phyloP scores from a whole-genome alignment of 2,113 vertebrate genomes.

The Seriola dumerili region DNA sequence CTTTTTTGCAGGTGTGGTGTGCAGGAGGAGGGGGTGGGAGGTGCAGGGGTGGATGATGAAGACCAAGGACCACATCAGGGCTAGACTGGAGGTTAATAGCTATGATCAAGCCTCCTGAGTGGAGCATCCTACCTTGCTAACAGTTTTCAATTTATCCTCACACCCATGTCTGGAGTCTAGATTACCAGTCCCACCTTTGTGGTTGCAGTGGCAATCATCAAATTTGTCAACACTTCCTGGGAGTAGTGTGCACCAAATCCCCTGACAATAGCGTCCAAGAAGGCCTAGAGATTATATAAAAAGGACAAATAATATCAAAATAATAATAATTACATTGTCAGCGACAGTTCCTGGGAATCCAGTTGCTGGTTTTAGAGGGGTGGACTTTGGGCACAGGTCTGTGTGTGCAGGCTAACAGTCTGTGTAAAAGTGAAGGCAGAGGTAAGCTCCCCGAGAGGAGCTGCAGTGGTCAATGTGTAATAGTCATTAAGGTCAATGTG shows the following conservation, averaged over 20 bases:
- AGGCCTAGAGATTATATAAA: conserved; percentile 38
- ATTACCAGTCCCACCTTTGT: conserved; percentile 54
- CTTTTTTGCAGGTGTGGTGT: conserved; percentile 18
- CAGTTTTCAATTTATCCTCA: conserved; percentile 22
- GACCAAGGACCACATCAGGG: conserved; percentile 32
- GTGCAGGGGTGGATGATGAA: conserved; percentile 35
- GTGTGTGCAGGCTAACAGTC: conserved; percentile 79
- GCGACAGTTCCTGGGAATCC: conserved; percentile 70
- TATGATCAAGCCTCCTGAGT: conserved; percentile 24
- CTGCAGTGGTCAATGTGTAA: conserved; percentile 63
- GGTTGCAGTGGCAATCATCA: conserved; percentile 47
- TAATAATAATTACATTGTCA: conserved; percentile 48
- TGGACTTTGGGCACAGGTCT: conserved; percentile 47
- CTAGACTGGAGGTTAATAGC: conserved; percentile 23
- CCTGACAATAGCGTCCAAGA: conserved; percentile 58
- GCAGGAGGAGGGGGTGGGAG: conserved; percentile 14
- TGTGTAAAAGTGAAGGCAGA: conserved; percentile 79
- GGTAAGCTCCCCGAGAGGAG: conserved; percentile 55
- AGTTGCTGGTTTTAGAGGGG: conserved; percentile 74
- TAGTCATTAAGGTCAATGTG: conserved; percentile 76
- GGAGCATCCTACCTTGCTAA: conserved; percentile 23
- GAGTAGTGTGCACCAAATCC: conserved; percentile 40
- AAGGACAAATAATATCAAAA: conserved; percentile 63
- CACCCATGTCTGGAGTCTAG: conserved; percentile 34
- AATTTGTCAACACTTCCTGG: conserved; percentile 25